A percentile compares a stretch with the other conserved stretches of the same genome.
phyloP scores from a whole-genome alignment of 2,888 invertebrate species.

The Metallyticus violacea region DNA sequence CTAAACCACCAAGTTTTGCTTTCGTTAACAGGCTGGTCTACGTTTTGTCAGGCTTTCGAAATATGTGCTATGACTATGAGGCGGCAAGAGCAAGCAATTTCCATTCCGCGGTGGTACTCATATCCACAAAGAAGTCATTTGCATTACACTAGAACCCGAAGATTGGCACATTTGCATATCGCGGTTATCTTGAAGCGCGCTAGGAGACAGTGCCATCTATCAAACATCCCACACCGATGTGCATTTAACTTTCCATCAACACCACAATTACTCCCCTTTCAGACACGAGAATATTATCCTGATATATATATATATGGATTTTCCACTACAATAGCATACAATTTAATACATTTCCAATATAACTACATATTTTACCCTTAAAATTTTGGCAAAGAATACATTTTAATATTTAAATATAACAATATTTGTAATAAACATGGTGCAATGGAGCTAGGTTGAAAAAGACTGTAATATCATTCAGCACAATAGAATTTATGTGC shows the following conservation, averaged over 20 bases:
- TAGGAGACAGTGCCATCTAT: not conserved
- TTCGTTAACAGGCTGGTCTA: not conserved
- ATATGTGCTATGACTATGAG: not conserved
- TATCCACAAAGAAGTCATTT: not conserved
- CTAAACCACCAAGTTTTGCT: not conserved
- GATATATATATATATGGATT: too few species aligned
- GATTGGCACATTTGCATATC: not conserved
- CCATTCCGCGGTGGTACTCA: not conserved
- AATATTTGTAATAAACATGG: too few species aligned
- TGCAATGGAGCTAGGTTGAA: too few species aligned
- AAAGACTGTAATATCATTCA: too few species aligned
- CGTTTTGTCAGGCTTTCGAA: not conserved
- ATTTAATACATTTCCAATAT: too few species aligned
- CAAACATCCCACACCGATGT: not conserved
- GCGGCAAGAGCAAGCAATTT: not conserved
- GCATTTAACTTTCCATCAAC: not conserved
- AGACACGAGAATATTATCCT: not conserved
- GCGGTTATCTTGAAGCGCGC: not conserved
- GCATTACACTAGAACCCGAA: not conserved
- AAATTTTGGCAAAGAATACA: too few species aligned
- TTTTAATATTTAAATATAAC: too few species aligned
- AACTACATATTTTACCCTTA: too few species aligned
- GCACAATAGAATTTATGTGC: too few species aligned
- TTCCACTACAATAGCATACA: too few species aligned
- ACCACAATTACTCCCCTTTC: not conserved